Percentiles rank a stretch among this genome's conserved stretches.
phyloP scores from a whole-genome alignment of 2,797 vertebrate genomes.

The Myotis myotis region DNA sequence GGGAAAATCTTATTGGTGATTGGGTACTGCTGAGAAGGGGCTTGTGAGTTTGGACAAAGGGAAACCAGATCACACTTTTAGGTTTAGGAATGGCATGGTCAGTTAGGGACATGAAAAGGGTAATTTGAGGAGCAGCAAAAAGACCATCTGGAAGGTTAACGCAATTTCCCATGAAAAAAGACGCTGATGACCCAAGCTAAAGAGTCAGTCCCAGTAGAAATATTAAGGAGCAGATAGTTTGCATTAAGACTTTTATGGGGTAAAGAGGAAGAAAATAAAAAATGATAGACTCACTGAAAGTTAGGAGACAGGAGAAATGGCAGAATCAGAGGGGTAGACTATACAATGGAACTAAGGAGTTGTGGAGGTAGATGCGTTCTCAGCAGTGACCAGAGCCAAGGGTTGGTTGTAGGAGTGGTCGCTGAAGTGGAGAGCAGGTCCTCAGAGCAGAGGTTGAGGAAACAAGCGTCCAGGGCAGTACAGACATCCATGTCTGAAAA shows the following conservation, averaged over 20 bases:
- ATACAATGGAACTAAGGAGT: background rate
- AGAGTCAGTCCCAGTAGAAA: background rate
- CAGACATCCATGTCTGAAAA: background rate
- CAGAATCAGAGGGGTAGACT: background rate
- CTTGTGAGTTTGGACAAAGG: background rate
- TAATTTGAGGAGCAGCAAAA: background rate
- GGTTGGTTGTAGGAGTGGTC: background rate
- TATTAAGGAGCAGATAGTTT: background rate
- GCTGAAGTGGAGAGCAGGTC: background rate
- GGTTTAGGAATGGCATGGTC: background rate
- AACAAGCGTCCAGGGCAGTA: background rate
- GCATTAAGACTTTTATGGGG: background rate
- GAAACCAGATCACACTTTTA: background rate
- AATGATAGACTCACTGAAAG: background rate
- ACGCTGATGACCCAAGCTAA: background rate
- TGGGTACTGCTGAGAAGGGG: background rate
- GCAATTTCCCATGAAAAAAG: background rate
- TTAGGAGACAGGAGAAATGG: background rate
- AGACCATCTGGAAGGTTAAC: background rate
- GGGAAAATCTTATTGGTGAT: background rate
- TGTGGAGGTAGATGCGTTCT: background rate
- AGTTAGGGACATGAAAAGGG: background rate
- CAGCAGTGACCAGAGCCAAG: background rate
- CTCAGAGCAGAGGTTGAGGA: background rate
- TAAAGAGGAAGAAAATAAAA: background rate